Evolutionary conservation across 2,888 invertebrate genomes (phyloP), one percentile per base, ranked within the genome.

Genomic region (Drosophila rubida): DNA sequence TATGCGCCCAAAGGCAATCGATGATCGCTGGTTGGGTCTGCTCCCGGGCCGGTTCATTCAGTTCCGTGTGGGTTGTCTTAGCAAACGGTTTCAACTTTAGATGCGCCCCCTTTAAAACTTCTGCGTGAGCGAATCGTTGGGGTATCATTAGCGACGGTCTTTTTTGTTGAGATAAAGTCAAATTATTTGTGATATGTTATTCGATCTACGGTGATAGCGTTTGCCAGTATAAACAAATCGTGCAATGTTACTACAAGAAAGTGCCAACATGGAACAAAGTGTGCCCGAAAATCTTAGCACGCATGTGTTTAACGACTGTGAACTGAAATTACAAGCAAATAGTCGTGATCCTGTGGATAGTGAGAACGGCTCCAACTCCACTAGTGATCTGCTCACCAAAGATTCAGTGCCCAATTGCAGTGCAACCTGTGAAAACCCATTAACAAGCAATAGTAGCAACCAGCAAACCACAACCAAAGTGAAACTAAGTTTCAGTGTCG

Each of bases 401-500:
- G 81, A 71, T 32, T 60, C 60, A 7, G 37, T 19, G 27, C 13
- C 53, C 14, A 59, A 48, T 23, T 13, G 48, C 22, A 60, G 46
- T 41, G 51, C 25, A 5, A 50, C 25, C 22, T 39, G 50, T 14
- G 13, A 70, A 5, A 57, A 35, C 48, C 39, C 63, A 25, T 16
- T 60, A 22, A 27, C 45, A 5, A 30, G 19, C 46, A 69, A 22
- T 42, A 69, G n/a, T 53, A 67, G 16, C 32, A 48, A 39, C 8
- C 19, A 19, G 3, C 19, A 19, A 19, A 63, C 32, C 57, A 42
- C 72, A 25, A 91, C 90, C 58, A 90, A 91, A 86, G 88, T 91
- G 66, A 89, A 90, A 73, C 80, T 91, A 7, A 91, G 90, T 78
- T 91, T 91, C 74, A 92, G 91, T 87, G 91, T 91, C 23, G 91